These are phyloP conservation scores for Epinephelus malabaricus DNA, from an alignment of 2,797 vertebrate genomes.

Conservation along the genomic window DNA sequence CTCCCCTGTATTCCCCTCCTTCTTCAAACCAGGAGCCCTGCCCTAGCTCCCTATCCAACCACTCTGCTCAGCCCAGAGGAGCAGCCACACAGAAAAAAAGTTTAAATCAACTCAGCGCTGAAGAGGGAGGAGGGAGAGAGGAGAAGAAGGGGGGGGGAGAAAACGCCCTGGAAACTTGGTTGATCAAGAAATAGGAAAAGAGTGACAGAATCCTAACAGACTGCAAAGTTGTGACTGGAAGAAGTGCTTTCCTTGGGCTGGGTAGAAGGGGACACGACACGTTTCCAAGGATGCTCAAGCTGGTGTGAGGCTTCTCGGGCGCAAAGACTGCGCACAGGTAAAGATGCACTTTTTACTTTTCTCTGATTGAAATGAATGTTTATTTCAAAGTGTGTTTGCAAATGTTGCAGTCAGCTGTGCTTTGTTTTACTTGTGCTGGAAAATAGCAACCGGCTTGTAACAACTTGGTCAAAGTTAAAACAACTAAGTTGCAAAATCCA, in stretches of 20 bases:
- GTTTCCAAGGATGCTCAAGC: constrained; percentile 87
- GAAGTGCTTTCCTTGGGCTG: constrained; percentile 79
- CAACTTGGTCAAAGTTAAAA: constrained; percentile 27
- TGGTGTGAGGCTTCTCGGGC: constrained; percentile 79
- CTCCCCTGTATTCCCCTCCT: constrained; percentile 80
- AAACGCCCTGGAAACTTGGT: constrained; percentile 81
- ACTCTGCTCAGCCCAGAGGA: constrained; percentile 86
- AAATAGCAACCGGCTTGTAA: not conserved
- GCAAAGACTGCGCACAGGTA: constrained; percentile 84
- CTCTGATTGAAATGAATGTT: constrained; percentile 1
- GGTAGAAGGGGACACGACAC: constrained; percentile 70
- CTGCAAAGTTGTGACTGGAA: constrained; percentile 70
- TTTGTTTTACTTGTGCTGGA: constrained; percentile 1
- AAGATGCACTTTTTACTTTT: constrained; percentile 26
- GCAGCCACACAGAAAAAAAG: constrained; percentile 78
- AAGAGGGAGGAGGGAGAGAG: constrained; percentile 65
- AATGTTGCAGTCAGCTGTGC: constrained; percentile 13
- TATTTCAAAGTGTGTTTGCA: constrained; percentile 4
- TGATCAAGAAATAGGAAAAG: constrained; percentile 75
- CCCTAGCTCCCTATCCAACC: constrained; percentile 75
- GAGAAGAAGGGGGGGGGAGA: constrained; percentile 59
- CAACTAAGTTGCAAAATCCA: constrained; percentile 17
- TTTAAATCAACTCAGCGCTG: constrained; percentile 71
- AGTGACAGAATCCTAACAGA: constrained; percentile 73
- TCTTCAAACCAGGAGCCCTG: constrained; percentile 82